phyloP scores from a whole-genome alignment of 2,888 invertebrate genomes.

The Thereva nobilitata region DNA sequence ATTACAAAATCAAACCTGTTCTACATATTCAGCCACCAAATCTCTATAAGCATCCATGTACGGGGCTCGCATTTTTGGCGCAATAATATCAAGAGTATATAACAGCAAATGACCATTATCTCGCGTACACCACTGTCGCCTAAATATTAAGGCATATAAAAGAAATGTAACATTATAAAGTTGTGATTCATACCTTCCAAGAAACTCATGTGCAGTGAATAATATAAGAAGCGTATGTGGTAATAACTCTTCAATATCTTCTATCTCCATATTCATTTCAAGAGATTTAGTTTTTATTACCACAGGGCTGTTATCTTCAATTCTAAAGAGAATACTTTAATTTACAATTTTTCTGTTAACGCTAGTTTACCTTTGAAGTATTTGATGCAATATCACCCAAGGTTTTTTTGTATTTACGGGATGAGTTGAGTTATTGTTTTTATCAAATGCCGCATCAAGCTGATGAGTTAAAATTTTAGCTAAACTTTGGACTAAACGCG shows the following conservation, averaged over 20 bases:
- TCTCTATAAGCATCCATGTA: constrained; percentile 67
- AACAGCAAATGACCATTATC: constrained; percentile 77
- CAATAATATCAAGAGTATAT: constrained; percentile 74
- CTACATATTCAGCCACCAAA: constrained; percentile 76
- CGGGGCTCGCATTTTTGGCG: constrained; percentile 71
- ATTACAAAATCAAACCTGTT: constrained; percentile 63
- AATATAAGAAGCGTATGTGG: constrained; percentile 76
- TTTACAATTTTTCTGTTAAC: constrained; percentile 10
- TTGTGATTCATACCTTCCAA: constrained; percentile 63
- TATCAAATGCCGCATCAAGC: constrained; percentile 66
- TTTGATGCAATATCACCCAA: constrained; percentile 82
- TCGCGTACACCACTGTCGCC: constrained; percentile 77
- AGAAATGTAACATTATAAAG: constrained; percentile 9
- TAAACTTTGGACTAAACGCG: constrained; percentile 73
- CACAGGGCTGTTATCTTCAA: constrained; percentile 70
- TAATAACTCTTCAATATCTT: constrained; percentile 63
- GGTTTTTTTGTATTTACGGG: constrained; percentile 74
- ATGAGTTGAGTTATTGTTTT: constrained; percentile 66
- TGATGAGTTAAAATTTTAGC: constrained; percentile 77
- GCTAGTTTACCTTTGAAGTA: constrained; percentile 66
- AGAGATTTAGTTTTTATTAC: constrained; percentile 51
- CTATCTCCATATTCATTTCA: constrained; percentile 51
- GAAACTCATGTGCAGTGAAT: constrained; percentile 81
- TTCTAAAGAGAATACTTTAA: constrained; percentile 54
- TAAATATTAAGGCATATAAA: constrained; percentile 47